phyloP scores from a whole-genome alignment of 1,140 invertebrate genomes.

The Pseudomyrmex dendroicus region DNA sequence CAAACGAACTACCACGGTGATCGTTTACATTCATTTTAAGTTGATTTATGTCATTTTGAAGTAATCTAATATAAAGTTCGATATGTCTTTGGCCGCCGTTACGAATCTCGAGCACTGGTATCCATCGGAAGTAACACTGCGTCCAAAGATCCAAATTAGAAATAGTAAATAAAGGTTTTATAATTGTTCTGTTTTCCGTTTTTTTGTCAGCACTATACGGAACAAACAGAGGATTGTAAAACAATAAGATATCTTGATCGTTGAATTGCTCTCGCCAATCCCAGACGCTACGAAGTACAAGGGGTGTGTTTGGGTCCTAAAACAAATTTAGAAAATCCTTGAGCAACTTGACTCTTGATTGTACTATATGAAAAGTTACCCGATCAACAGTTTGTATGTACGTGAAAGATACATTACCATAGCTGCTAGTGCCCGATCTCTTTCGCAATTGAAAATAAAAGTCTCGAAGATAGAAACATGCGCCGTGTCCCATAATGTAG shows the following conservation, averaged over 20 bases:
- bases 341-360: neutral
- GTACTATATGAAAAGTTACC: neutral
- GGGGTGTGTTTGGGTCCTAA: slow-evolving; percentile 85
- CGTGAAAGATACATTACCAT: slow-evolving; percentile 76
- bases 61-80: slow-evolving; percentile 86
- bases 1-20: slow-evolving; percentile 65
- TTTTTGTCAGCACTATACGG: slow-evolving; percentile 53
- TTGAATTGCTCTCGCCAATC: slow-evolving; percentile 93
- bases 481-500: slow-evolving; percentile 94
- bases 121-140: slow-evolving; percentile 95
- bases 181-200: slow-evolving; percentile 66
- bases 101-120: slow-evolving; percentile 92
- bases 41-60: slow-evolving; percentile 87
- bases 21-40: slow-evolving; percentile 80
- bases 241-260: slow-evolving; percentile 91
- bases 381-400: too few relatives aligned
- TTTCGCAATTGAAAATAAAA: slow-evolving; percentile 95
- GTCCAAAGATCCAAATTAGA: slow-evolving; percentile 92
- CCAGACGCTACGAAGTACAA: slow-evolving; percentile 91
- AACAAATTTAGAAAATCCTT: slow-evolving; percentile 28
- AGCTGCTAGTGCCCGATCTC: slow-evolving; percentile 88
- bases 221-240: slow-evolving; percentile 91
- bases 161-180: slow-evolving; percentile 86
- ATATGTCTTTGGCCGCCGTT: slow-evolving; percentile 90
- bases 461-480: slow-evolving; percentile 96